Base-by-base conservation (phyloP, 2,113 vertebrate species). In the Lasiurus cinereus region DNA sequence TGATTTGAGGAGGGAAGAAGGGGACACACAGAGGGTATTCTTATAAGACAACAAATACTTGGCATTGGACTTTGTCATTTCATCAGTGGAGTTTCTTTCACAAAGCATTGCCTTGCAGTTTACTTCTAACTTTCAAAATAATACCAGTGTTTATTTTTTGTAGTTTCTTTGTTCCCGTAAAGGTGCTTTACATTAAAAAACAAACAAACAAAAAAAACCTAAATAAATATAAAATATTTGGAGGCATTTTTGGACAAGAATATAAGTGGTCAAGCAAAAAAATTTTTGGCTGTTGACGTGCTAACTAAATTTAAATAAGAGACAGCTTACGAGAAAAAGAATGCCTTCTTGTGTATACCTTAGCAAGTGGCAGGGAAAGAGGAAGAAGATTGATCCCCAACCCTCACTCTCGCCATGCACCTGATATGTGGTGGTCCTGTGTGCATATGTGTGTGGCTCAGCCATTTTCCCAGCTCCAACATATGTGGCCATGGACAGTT, bases 121-220 rank as follows among this genome's bases (percentile, higher is more conserved):
- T 77, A 52, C 39, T 73, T 62, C 19, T 78, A 83, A 66, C 90
- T 69, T 96, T 83, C 36, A 46, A 62, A 72, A 46, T 29, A 76
- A 67, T 5, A 21, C 2, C 72, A 16, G 24, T 66, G 8, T 76
- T 48, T n/a, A 27, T 82, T 77, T 91, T 91, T 77, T 76, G 46
- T 85, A 22, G 39, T 31, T 39, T n/a, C 14, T 69, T 46, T 59
- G 6, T 62, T 78, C 24, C 29, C 6, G 1, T 72, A 52, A 64
- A 79, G 48, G 10, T 66, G 43, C 64, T 27, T 0, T 21, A 11
- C 15, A 4, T 24, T 39, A 39, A 39, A 39, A 39, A 39, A 39
- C 39, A 39, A 39, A 39, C 5, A 39, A 39, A 39, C 39, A 39
- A 39, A 39, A 43, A 36, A 50, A 18, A 88, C 22, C 43, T 76